Evolutionary conservation across 2,888 invertebrate genomes (phyloP).

Genomic region (Tenthredo amoena): DNA sequence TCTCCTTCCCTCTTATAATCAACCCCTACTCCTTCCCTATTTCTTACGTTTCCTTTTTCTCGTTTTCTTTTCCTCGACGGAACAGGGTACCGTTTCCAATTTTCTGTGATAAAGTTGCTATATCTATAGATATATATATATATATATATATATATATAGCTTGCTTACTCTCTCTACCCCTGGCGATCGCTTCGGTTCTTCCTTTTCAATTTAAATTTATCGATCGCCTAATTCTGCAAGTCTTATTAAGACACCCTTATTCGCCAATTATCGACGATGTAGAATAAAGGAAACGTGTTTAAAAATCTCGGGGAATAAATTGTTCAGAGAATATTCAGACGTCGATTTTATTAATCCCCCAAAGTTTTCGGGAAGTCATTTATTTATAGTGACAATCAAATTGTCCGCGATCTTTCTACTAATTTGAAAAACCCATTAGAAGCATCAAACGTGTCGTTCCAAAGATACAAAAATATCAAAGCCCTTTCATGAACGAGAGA

Average conservation of each 20-base stretch:
- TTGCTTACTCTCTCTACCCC: not conserved
- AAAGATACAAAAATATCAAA: not conserved
- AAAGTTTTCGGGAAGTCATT: too few relatives aligned
- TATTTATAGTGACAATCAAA: too few relatives aligned
- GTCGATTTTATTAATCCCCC: too few relatives aligned
- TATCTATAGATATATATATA: not conserved
- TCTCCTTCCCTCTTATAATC: not conserved
- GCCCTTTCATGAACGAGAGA: not conserved
- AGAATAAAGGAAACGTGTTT: not conserved
- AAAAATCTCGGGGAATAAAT: not conserved
- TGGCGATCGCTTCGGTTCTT: not conserved
- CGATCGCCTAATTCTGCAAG: not conserved
- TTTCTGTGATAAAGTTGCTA: not conserved
- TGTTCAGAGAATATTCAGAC: too few relatives aligned
- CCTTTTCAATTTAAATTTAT: not conserved
- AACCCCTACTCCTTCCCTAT: not conserved
- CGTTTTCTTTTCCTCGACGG: slow-evolving; percentile 39
- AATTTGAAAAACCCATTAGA: too few relatives aligned
- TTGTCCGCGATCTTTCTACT: too few relatives aligned
- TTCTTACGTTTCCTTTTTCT: not conserved
- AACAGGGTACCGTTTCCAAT: not conserved
- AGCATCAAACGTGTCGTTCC: too few relatives aligned
- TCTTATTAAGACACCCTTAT: not conserved
- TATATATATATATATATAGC: not conserved
- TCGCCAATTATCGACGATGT: not conserved